Evolutionary conservation across 2,797 vertebrate genomes (phyloP).

Genomic region (Onychomys torridus): DNA sequence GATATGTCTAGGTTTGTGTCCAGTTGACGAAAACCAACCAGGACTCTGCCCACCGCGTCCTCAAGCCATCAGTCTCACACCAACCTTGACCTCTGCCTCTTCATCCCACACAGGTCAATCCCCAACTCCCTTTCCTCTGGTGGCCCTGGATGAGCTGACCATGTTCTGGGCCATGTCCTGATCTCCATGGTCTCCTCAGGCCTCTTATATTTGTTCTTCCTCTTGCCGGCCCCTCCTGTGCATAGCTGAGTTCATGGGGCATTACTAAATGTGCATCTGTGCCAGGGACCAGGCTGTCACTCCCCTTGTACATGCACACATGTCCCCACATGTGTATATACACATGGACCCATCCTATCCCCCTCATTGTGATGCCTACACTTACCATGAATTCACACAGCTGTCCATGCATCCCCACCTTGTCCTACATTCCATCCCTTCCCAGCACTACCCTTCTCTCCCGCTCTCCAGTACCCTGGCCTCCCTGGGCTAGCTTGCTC

Average conservation of each 20-base stretch:
- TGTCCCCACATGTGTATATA: not conserved
- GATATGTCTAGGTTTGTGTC: not conserved
- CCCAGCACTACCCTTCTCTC: not conserved
- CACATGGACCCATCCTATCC: too few relatives aligned
- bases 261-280: fast-evolving
- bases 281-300: not conserved
- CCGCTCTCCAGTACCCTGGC: fast-evolving
- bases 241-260: not conserved
- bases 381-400: not conserved
- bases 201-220: fast-evolving
- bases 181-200: not conserved
- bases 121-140: not conserved
- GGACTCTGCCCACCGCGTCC: not conserved
- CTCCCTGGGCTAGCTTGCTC: not conserved
- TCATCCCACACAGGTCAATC: not conserved
- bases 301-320: fast-evolving
- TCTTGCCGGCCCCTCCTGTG: too few relatives aligned
- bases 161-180: fast-evolving
- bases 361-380: too few relatives aligned
- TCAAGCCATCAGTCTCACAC: not conserved
- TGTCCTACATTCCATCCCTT: not conserved
- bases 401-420: fast-evolving
- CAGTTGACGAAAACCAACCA: not conserved
- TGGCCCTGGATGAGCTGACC: not conserved
- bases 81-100: not conserved